phyloP scores from a whole-genome alignment of 1,140 invertebrate genomes.

The Hermetia illucens region DNA sequence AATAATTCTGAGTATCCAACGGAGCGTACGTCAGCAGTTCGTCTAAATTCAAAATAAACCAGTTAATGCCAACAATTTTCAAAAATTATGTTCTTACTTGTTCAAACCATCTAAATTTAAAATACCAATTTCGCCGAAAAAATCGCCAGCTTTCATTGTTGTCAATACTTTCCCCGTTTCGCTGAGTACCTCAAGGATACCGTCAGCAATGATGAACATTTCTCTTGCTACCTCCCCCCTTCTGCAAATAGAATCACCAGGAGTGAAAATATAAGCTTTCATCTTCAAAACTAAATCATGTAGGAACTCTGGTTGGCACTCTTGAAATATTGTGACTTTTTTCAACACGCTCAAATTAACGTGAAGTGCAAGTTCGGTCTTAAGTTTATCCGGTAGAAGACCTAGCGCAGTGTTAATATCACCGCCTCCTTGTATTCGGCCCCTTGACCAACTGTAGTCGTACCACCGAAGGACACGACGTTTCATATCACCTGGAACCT shows the following conservation, averaged over 20 bases:
- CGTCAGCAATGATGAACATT: slow-evolving; percentile 98
- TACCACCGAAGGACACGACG: slow-evolving; percentile 88
- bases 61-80: neutral
- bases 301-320: slow-evolving; percentile 93
- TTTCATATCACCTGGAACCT: slow-evolving; percentile 89
- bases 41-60: slow-evolving; percentile 37
- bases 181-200: slow-evolving; percentile 89
- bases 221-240: slow-evolving; percentile 86
- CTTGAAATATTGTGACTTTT: slow-evolving; percentile 72
- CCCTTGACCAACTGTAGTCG: slow-evolving; percentile 93
- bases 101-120: slow-evolving; percentile 90
- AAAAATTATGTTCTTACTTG: slow-evolving; percentile 50
- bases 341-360: slow-evolving; percentile 91
- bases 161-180: slow-evolving; percentile 85
- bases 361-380: slow-evolving; percentile 90
- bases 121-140: slow-evolving; percentile 96
- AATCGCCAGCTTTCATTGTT: slow-evolving; percentile 93
- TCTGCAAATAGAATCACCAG: slow-evolving; percentile 88
- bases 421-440: slow-evolving; percentile 87
- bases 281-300: slow-evolving; percentile 95
- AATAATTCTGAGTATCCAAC: slow-evolving; percentile 94
- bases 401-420: slow-evolving; percentile 91
- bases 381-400: slow-evolving; percentile 86
- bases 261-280: slow-evolving; percentile 95
- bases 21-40: slow-evolving; percentile 88